Conservation (phyloP, 1,140 invertebrate genomes). For the Zaprionus gabonicus region DNA sequence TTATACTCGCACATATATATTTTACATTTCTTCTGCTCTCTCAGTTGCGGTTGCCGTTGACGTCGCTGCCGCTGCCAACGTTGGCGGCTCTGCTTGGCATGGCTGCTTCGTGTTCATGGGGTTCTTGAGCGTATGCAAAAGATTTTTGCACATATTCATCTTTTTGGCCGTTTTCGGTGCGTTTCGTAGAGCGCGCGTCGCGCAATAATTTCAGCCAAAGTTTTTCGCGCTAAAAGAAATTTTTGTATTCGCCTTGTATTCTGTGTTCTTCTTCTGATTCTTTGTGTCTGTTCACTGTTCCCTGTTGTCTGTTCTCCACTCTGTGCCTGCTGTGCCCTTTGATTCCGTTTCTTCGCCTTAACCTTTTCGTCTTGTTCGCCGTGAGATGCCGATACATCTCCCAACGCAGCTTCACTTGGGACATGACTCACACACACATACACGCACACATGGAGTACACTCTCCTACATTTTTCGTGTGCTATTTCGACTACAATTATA, state of each 20-base stretch:
- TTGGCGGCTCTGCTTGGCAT: slow-evolving; percentile 56
- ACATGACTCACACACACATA: slow-evolving; percentile 4
- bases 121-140: slow-evolving; percentile 84
- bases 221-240: slow-evolving; percentile 74
- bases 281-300: slow-evolving; percentile 20
- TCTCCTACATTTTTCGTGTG: slow-evolving; percentile 49
- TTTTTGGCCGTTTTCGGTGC: slow-evolving; percentile 85
- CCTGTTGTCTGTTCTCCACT: slow-evolving; percentile 11
- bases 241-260: slow-evolving; percentile 39
- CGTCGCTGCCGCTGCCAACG: slow-evolving; percentile 46
- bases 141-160: slow-evolving; percentile 85
- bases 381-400: slow-evolving; percentile 53
- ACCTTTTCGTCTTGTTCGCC: slow-evolving; percentile 25
- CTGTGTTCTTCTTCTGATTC: slow-evolving; percentile 45
- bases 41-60: slow-evolving; percentile 44
- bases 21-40: slow-evolving; percentile 56
- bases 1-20: slow-evolving; percentile 29
- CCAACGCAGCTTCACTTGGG: slow-evolving; percentile 24
- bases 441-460: slow-evolving; percentile 5
- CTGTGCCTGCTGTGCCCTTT: slow-evolving; percentile 15
- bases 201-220: slow-evolving; percentile 57
- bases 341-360: slow-evolving; percentile 25
- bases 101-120: slow-evolving; percentile 69
- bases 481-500: slow-evolving; percentile 28
- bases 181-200: slow-evolving; percentile 79